Percentiles rank a stretch among this genome's conserved stretches.
phyloP scores from a whole-genome alignment of 2,888 invertebrate genomes.

The Leucoma salicis region DNA sequence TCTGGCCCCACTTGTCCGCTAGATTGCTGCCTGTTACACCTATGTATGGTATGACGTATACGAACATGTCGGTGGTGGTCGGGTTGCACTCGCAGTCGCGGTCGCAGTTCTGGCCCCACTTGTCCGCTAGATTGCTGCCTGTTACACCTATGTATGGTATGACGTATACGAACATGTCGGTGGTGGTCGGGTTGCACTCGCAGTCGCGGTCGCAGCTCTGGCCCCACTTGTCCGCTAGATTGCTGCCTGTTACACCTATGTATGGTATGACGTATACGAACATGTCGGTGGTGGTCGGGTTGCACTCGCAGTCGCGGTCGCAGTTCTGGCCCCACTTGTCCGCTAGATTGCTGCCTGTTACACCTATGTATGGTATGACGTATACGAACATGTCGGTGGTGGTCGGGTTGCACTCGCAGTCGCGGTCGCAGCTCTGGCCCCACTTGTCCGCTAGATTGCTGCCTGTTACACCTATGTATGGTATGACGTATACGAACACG shows the following conservation, averaged over 20 bases:
- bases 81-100: constrained; percentile 87
- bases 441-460: constrained; percentile 71
- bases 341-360: constrained; percentile 23
- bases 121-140: constrained; percentile 46
- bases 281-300: constrained; percentile 85
- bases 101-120: constrained; percentile 87
- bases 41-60: constrained; percentile 7
- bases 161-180: constrained; percentile 79
- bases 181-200: constrained; percentile 86
- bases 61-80: constrained; percentile 85
- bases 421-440: constrained; percentile 85
- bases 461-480: background rate
- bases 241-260: background rate
- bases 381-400: constrained; percentile 85
- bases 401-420: constrained; percentile 87
- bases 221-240: constrained; percentile 83
- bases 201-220: constrained; percentile 86
- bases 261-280: constrained; percentile 44
- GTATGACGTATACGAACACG: constrained; percentile 63
- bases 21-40: background rate
- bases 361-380: background rate
- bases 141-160: background rate
- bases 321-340: constrained; percentile 87
- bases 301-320: constrained; percentile 87
- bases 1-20: constrained; percentile 84